Conservation (phyloP, 2,888 invertebrate species). For the Cataglyphis livida region DNA sequence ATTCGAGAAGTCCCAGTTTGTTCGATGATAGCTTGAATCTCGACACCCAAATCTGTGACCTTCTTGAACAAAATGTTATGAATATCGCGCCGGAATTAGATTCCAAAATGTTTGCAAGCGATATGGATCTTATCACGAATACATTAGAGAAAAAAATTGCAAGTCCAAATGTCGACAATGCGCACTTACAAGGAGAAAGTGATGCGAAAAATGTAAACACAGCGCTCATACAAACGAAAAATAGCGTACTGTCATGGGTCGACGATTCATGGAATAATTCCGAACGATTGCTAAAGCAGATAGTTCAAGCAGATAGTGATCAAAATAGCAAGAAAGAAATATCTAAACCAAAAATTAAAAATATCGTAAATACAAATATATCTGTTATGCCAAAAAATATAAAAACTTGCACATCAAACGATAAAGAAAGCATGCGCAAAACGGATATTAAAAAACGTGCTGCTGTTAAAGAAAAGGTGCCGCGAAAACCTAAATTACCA, state of each 20-base stretch:
- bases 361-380: conserved; percentile 54
- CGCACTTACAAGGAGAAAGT: conserved; percentile 4
- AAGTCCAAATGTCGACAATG: not conserved
- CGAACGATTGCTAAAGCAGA: conserved; percentile 61
- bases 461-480: conserved; percentile 25
- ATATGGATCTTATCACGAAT: conserved; percentile 24
- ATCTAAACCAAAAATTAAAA: conserved; percentile 44
- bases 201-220: not conserved
- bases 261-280: conserved; percentile 79
- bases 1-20: conserved; percentile 86
- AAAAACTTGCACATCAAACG: not conserved
- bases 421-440: not conserved
- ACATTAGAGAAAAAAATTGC: conserved; percentile 1
- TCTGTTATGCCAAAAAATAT: conserved; percentile 40
- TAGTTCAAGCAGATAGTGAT: conserved; percentile 41
- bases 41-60: conserved; percentile 86
- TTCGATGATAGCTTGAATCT: conserved; percentile 88
- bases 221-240: conserved; percentile 36
- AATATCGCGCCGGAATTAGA: conserved; percentile 75
- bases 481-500: conserved; percentile 54
- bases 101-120: conserved; percentile 47
- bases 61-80: conserved; percentile 85
- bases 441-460: not conserved
- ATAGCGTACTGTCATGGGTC: conserved; percentile 70
- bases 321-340: conserved; percentile 37